Percentiles rank a stretch among this genome's conserved stretches.
phyloP scores from a whole-genome alignment of 2,888 invertebrate genomes.

The Drosophila mayaguana region DNA sequence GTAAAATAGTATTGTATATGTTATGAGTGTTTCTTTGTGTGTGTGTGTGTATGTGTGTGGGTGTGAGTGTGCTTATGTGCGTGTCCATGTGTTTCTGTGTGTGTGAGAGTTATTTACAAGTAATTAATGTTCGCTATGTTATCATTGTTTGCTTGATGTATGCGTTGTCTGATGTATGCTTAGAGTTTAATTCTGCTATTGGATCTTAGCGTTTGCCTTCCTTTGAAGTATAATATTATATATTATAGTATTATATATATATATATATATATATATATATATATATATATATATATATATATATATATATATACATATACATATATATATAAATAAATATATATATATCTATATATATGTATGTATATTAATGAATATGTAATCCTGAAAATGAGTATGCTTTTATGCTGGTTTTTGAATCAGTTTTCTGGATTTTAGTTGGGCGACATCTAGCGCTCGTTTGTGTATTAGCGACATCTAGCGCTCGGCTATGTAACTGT shows the following conservation, averaged over 20 bases:
- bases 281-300: slow-evolving; percentile 10
- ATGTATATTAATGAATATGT: slow-evolving; percentile 33
- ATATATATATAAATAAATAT: slow-evolving; percentile 8
- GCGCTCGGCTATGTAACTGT: slow-evolving; percentile 12
- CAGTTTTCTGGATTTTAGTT: slow-evolving; percentile 41
- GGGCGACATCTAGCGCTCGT: slow-evolving; percentile 3
- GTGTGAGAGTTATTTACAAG: slow-evolving; percentile 61
- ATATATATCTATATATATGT: slow-evolving; percentile 7
- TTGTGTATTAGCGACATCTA: slow-evolving; percentile 18
- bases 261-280: background rate
- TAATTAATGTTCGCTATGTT: slow-evolving; percentile 32
- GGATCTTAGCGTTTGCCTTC: slow-evolving; percentile 40
- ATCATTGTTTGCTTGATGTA: slow-evolving; percentile 30
- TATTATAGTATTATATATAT: slow-evolving; percentile 22
- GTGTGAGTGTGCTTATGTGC: no score
- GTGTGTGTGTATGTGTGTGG: slow-evolving; percentile 14
- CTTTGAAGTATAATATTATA: slow-evolving; percentile 45
- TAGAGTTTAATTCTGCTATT: slow-evolving; percentile 59
- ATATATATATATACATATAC: slow-evolving; percentile 11
- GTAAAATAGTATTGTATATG: slow-evolving; percentile 58
- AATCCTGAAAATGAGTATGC: slow-evolving; percentile 62
- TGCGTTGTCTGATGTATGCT: slow-evolving; percentile 41
- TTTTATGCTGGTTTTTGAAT: slow-evolving; percentile 25
- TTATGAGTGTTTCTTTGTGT: slow-evolving; percentile 10
- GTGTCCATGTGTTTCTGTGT: slow-evolving; percentile 22